Evolutionary conservation across 2,797 vertebrate genomes (phyloP), one percentile per base, ranked within the genome.

Genomic region (Pseudocheirus occidentalis): DNA sequence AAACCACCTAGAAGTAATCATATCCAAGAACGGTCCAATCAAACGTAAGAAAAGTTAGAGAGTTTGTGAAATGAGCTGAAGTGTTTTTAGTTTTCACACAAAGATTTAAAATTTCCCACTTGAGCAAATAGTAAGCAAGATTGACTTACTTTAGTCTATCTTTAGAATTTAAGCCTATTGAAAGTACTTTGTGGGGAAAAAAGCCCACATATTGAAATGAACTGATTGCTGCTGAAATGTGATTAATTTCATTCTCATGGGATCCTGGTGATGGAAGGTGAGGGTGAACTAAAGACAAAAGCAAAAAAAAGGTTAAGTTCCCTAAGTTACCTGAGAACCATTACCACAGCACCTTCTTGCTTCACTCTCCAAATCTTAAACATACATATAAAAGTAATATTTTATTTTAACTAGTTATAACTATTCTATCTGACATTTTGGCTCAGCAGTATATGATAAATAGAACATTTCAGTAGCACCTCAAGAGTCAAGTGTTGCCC

Each of bases 1-100:
- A 54, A 98, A 95, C 93, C 97, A 98, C 95, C 95, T 97, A 98
- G 94, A 98, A 96, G 96, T 96, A 96, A 96, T 96, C 94, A 90
- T 95, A 54, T 6, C 73, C 91, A 73, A 94, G 96, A 50, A 95
- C 0, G 57, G 81, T 94, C 93, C 95, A 97, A 97, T 96, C 95
- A 97, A 97, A 97, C 95, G 95, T 55, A 95, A 97, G 24, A 90
- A 97, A 94, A 27, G 0, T 40, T 90, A 57, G 11, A 55, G 57
- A 31, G 56, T 93, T 97, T 96, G 94, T 95, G 96, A 96, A 96
- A 96, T 95, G 90, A 95, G 73, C 90, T 92, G 94, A 94, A 57
- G 54, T 53, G 90, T 93, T 9, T 92, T 87, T 91, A 0, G 73
- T 96, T 97, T 91, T 91, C 91, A 73, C 2, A 12, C 28, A 59